Conservation (phyloP, 2,888 invertebrate genomes). For the Sialis fuliginosa region DNA sequence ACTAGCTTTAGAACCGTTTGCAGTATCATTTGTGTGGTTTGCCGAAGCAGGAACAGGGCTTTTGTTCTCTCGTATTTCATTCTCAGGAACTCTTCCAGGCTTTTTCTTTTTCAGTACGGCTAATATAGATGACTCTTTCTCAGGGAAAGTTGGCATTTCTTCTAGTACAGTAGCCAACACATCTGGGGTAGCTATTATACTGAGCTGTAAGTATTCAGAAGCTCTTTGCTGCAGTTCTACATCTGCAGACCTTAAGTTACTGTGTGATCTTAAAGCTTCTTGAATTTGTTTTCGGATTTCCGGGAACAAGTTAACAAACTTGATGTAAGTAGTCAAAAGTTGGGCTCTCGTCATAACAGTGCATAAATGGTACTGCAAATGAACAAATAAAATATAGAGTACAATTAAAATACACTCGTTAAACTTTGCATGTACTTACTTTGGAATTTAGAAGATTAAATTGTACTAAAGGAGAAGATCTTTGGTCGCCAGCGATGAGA, state of each 20-base stretch:
- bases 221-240: constrained; percentile 97
- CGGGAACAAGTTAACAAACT: constrained; percentile 97
- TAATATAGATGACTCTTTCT: constrained; percentile 92
- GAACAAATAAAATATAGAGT: constrained; percentile 4
- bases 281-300: constrained; percentile 94
- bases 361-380: constrained; percentile 73
- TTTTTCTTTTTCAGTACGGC: constrained; percentile 98
- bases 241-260: constrained; percentile 92
- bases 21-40: constrained; percentile 28
- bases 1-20: constrained; percentile 23
- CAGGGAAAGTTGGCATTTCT: constrained; percentile 99
- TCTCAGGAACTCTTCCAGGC: constrained; percentile 84
- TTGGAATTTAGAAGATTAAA: constrained; percentile 97
- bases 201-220: constrained; percentile 92
- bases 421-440: constrained; percentile 18
- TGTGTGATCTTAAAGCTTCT: constrained; percentile 85
- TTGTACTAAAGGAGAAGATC: constrained; percentile 93
- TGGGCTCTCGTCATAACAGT: constrained; percentile 93
- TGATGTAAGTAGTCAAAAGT: constrained; percentile 93
- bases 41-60: constrained; percentile 42
- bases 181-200: constrained; percentile 90
- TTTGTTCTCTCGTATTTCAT: constrained; percentile 65
- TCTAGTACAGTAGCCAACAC: constrained; percentile 95
- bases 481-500: constrained; percentile 94
- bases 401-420: not conserved